Evolutionary conservation across 2,797 vertebrate genomes (phyloP), one percentile per base, ranked within the genome.

Genomic region (Oryzias sinensis): DNA sequence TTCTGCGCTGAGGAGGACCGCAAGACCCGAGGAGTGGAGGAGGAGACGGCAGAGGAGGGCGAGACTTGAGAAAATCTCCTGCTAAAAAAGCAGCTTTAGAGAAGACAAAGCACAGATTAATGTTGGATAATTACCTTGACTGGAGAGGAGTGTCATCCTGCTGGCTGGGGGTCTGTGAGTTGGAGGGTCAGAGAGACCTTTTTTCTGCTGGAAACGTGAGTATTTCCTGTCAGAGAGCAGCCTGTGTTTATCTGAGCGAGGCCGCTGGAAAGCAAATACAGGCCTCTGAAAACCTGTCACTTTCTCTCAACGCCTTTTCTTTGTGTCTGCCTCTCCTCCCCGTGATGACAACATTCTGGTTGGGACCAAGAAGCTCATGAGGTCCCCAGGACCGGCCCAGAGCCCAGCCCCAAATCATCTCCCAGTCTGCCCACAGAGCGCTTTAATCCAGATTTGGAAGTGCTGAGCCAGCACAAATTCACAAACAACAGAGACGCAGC

Each of bases 391-490:
- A 55, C 69, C 17, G 41, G 65, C 76, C 76, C 62, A 77, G 72
- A 81, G 59, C 62, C 65, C 61, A 52, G 53, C 66, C 50, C 74
- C 65, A 82, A 79, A 87, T 77, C 85, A 87, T 77, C 85, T 82
- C 60, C 59, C 72, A 75, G 58, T 85, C 73, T 79, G 71, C 65
- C 76, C 77, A 70, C 71, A 0, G 70, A 71, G 79, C 42, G 65
- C 51, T 82, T 82, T 90, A 84, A 88, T 91, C 86, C 87, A 88
- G 86, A 90, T 89, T 88, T 81, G 79, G 81, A 75, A 82, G 87
- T 76, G 74, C 85, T 88, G 84, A 90, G 77, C 81, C 79, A 82
- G 74, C 77, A 75, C 73, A 79, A 77, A 62, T 48, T 54, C 76
- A 80, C 75, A 61, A 54, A 61, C 73, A 74, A 46, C 55, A 68